Percentiles rank a stretch among this genome's conserved stretches.
Conservation (phyloP, 2,888 invertebrate species). For the Busseola fusca region DNA sequence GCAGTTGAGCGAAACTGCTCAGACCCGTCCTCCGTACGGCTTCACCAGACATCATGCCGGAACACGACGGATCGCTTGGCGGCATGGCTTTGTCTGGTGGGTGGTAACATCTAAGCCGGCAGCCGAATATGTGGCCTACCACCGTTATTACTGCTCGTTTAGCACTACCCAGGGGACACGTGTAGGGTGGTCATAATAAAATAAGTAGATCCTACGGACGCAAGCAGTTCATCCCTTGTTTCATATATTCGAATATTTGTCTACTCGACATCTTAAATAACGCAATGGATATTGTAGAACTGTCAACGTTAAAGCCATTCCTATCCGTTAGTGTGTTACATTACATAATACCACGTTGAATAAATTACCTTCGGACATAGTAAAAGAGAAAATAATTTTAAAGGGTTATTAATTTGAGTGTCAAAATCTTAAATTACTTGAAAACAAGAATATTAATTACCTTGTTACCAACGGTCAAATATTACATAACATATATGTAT, state of each 20-base stretch:
- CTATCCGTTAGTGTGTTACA: not conserved
- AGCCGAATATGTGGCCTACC: too few relatives aligned
- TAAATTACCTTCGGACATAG: not conserved
- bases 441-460: not conserved
- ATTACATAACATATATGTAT: not conserved
- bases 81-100: too few relatives aligned
- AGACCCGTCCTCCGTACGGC: too few relatives aligned
- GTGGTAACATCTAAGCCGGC: too few relatives aligned
- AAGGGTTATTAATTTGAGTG: not conserved
- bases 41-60: too few relatives aligned
- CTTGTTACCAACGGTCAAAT: not conserved
- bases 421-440: not conserved
- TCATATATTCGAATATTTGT: not conserved
- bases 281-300: not conserved
- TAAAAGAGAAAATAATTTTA: not conserved
- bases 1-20: too few relatives aligned
- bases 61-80: too few relatives aligned
- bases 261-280: not conserved
- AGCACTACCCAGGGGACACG: too few relatives aligned
- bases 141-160: too few relatives aligned
- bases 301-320: not conserved
- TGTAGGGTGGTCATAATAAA: too few relatives aligned
- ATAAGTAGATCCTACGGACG: too few relatives aligned
- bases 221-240: too few relatives aligned
- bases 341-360: not conserved